Base-by-base conservation (phyloP, 2,888 invertebrate genomes). In the Tanytarsus gracilentus region DNA sequence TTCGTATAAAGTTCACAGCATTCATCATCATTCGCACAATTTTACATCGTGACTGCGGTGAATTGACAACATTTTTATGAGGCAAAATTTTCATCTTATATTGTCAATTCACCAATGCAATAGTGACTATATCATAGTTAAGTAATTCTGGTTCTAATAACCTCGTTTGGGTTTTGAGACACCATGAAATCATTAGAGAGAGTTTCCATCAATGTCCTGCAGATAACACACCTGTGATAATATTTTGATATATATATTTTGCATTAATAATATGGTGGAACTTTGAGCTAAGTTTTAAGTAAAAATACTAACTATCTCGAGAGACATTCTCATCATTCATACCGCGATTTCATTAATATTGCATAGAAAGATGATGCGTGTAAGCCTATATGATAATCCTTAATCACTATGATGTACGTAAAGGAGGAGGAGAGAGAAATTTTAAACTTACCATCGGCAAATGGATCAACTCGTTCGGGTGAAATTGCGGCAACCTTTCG, bases 391-490 rank as follows among this genome's bases (percentile, higher is more conserved):
- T 2, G 1, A 36, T 44, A 44, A 23, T 18, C 33, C 44, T 44
- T 44, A 44, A 44, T 4, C 11, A 23, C 44, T 44, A 44, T 3
- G 18, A 7, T 11, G 5, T 9, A 23, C 9, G 18, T 23, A 23
- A 23, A 44, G 11, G 18, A 18, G 23, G 4, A 44, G 2, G 5
- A 2, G 11, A 18, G 3, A 6, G 9, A 44, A 8, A 18, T n/a
- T 29, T 3, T 27, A 61, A 66, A 80, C 83, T 77, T 80, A 94
- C 95, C 96, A 80, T 96, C 94, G 69, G 95, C 93, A 79, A 99
- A 99, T 30, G 95, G 95, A 80, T 99, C 99, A 66, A 88, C 84
- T 68, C 99, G 81, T 70, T 95, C 97, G 1, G 99, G 99, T 4
- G 99, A 99, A 69, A 99, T 95, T n/a, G n/a, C n/a, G 64, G 88